These are phyloP conservation scores for Drosophila vallismaia DNA, from an alignment of 2,888 invertebrate species.

Conservation along the genomic window DNA sequence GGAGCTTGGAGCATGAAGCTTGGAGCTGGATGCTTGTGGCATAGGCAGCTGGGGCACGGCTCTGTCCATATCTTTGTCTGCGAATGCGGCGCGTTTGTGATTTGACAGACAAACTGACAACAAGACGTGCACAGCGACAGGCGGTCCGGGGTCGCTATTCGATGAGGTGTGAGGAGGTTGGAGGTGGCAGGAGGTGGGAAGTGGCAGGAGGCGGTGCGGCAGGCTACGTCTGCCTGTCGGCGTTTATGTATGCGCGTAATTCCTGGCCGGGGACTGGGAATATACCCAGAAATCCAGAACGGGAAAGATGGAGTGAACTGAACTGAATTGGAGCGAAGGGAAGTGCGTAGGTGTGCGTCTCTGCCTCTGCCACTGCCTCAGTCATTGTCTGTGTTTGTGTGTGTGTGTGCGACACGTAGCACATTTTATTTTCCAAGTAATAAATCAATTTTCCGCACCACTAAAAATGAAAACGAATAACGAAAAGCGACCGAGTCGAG, in stretches of 20 bases:
- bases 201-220: constrained; percentile 14
- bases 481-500: constrained; percentile 57
- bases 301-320: constrained; percentile 46
- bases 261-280: constrained; percentile 22
- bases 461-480: constrained; percentile 81
- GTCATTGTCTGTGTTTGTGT: constrained; percentile 40
- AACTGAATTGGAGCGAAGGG: constrained; percentile 29
- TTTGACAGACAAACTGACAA: constrained; percentile 78
- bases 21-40: constrained; percentile 1
- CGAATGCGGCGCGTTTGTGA: constrained; percentile 69
- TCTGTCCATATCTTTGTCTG: constrained; percentile 61
- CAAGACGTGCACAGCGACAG: constrained; percentile 64
- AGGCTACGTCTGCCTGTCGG: constrained; percentile 74
- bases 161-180: no score
- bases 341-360: constrained; percentile 46
- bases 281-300: constrained; percentile 45
- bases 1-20: constrained; percentile 23
- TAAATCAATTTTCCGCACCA: constrained; percentile 80
- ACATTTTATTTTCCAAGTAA: constrained; percentile 81
- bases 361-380: constrained; percentile 12
- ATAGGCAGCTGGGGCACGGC: constrained; percentile 50
- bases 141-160: constrained; percentile 5
- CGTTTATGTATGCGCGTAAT: constrained; percentile 77
- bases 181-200: neutral
- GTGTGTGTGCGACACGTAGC: constrained; percentile 76